phyloP scores from a whole-genome alignment of 2,113 vertebrate genomes.

The Cygnus buccinator region DNA sequence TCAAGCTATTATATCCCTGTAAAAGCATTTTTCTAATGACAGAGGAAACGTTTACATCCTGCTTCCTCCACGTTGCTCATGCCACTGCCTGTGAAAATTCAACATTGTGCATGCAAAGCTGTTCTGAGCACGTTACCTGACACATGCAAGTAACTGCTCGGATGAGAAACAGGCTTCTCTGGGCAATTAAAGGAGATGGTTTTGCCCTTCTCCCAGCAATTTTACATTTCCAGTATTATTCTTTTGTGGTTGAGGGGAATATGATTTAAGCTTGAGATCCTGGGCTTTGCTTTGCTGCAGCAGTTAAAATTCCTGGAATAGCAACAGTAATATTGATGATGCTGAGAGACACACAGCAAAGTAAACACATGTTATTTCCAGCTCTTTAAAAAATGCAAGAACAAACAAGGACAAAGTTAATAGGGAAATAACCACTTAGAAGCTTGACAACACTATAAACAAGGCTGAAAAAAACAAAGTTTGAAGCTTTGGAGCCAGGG shows the following conservation, averaged over 20 bases:
- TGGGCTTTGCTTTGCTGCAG: conserved; percentile 21
- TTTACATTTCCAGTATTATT: neutral
- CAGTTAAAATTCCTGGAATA: conserved; percentile 69
- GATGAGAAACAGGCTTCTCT: conserved; percentile 19
- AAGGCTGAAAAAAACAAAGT: conserved; percentile 49
- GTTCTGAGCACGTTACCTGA: neutral
- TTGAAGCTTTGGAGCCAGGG: neutral
- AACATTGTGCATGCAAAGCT: neutral
- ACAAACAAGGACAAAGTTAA: conserved; percentile 72
- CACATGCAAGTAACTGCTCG: neutral
- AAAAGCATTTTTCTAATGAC: neutral
- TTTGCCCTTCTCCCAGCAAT: neutral
- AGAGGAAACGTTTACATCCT: neutral
- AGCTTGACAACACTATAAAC: conserved; percentile 57
- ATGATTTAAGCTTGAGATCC: neutral
- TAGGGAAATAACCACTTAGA: conserved; percentile 69
- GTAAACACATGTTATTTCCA: conserved; percentile 70
- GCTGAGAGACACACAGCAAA: conserved; percentile 49
- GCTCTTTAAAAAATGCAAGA: conserved; percentile 68
- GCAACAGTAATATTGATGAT: conserved; percentile 61
- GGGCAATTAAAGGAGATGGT: neutral
- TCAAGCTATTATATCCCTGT: neutral
- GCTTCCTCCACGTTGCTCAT: neutral
- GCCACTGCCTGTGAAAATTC: neutral
- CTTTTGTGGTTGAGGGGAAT: neutral